These are phyloP conservation scores for Crenichthys baileyi DNA, from an alignment of 2,797 vertebrate genomes.

Conservation along the genomic window DNA sequence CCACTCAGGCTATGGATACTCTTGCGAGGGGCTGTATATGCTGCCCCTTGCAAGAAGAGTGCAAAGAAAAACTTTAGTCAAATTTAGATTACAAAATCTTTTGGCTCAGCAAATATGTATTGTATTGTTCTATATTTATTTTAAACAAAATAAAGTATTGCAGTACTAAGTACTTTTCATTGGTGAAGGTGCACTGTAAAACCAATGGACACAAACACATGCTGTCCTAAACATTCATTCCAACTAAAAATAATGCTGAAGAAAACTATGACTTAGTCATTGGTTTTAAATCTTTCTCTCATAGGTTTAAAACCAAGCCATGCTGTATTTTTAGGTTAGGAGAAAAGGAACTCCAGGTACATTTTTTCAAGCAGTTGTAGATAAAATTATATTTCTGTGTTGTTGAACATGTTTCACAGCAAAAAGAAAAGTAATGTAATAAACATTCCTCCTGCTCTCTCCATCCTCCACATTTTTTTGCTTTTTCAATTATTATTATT, in stretches of 20 bases:
- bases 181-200: neutral
- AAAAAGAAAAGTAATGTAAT: conserved; percentile 1
- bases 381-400: neutral
- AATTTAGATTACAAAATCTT: neutral
- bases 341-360: neutral
- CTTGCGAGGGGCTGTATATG: too few species aligned
- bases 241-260: neutral
- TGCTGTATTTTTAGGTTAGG: neutral
- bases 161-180: neutral
- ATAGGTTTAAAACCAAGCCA: neutral
- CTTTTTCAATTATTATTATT: neutral
- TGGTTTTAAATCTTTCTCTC: neutral
- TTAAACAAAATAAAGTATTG: neutral
- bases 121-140: neutral
- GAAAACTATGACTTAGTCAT: neutral
- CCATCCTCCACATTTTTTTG: neutral
- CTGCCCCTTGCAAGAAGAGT: too few species aligned
- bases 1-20: too few species aligned
- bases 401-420: neutral
- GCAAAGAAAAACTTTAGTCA: neutral
- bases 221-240: neutral
- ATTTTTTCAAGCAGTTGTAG: neutral
- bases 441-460: neutral
- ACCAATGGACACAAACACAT: neutral
- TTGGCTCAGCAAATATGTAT: neutral